Conservation (phyloP, 2,888 invertebrate species). For the Coleophora flavipennella region DNA sequence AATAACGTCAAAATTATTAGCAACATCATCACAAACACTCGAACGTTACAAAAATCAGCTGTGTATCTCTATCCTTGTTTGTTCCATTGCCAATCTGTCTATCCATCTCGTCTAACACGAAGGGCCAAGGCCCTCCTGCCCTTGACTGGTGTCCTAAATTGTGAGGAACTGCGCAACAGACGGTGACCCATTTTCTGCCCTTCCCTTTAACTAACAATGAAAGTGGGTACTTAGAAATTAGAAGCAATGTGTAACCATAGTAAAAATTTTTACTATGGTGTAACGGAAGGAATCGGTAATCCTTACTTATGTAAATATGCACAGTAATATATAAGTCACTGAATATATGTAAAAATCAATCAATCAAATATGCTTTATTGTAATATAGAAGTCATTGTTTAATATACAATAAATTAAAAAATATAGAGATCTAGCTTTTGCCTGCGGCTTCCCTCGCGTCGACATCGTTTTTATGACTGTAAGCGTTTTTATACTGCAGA, state of each 20-base stretch:
- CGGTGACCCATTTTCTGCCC: constrained; percentile 36
- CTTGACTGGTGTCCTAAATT: constrained; percentile 34
- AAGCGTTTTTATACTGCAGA: too few relatives aligned
- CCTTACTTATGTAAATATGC: too few relatives aligned
- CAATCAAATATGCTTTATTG: too few relatives aligned
- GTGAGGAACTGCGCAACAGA: constrained; percentile 29
- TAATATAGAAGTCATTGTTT: too few relatives aligned
- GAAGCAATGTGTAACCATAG: not conserved
- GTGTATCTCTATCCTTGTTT: constrained; percentile 3
- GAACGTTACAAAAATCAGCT: constrained; percentile 11
- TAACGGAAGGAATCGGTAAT: too few relatives aligned
- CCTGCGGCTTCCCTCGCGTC: too few relatives aligned
- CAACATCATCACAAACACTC: not conserved
- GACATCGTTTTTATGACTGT: too few relatives aligned
- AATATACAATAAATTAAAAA: too few relatives aligned
- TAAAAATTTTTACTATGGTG: not conserved
- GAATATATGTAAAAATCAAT: too few relatives aligned
- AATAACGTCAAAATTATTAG: too few relatives aligned
- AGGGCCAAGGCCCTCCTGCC: constrained; percentile 39
- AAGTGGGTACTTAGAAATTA: not conserved
- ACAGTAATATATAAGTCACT: too few relatives aligned
- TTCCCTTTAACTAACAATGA: constrained; percentile 10
- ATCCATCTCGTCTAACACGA: constrained; percentile 18
- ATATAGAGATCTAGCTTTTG: too few relatives aligned
- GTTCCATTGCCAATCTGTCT: constrained; percentile 3